A percentile compares a stretch with the other conserved stretches of the same genome.
Evolutionary conservation across 2,888 invertebrate genomes (phyloP).

Genomic region (Resseliella maxima): DNA sequence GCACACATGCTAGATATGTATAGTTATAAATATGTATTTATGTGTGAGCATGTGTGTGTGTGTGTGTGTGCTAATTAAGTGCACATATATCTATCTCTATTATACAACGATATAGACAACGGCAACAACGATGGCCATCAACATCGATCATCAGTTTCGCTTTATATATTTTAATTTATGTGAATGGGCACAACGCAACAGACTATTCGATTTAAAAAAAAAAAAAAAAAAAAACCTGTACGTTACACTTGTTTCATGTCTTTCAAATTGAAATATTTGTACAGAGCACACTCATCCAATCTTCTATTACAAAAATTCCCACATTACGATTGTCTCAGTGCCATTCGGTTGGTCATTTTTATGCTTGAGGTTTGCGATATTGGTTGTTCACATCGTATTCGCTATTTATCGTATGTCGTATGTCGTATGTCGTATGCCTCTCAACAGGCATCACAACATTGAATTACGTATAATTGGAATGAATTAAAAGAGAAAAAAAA

Average conservation of each 20-base stretch:
- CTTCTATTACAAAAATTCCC: constrained; percentile 33
- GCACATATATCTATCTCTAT: not conserved
- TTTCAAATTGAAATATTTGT: constrained; percentile 19
- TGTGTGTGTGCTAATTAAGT: constrained; percentile 5
- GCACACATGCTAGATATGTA: not conserved
- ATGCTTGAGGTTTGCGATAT: not conserved
- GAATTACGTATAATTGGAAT: constrained; percentile 47
- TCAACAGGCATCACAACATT: not conserved
- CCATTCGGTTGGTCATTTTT: not conserved
- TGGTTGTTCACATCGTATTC: not conserved
- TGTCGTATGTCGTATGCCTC: not conserved
- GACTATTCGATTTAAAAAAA: constrained; percentile 32
- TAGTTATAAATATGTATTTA: too few relatives aligned
- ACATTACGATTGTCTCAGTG: constrained; percentile 7
- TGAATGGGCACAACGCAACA: constrained; percentile 18
- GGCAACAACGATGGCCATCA: not conserved
- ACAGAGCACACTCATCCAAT: not conserved
- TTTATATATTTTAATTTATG: constrained; percentile 11
- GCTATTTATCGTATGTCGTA: not conserved
- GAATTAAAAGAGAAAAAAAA: not conserved
- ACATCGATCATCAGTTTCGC: constrained; percentile 1
- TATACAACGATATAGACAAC: not conserved
- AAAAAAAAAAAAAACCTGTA: too few relatives aligned
- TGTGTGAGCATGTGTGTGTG: too few relatives aligned
- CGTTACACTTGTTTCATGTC: constrained; percentile 22